These are phyloP conservation scores for Delia radicum DNA, from an alignment of 1,140 invertebrate species.

Conservation along the genomic window DNA sequence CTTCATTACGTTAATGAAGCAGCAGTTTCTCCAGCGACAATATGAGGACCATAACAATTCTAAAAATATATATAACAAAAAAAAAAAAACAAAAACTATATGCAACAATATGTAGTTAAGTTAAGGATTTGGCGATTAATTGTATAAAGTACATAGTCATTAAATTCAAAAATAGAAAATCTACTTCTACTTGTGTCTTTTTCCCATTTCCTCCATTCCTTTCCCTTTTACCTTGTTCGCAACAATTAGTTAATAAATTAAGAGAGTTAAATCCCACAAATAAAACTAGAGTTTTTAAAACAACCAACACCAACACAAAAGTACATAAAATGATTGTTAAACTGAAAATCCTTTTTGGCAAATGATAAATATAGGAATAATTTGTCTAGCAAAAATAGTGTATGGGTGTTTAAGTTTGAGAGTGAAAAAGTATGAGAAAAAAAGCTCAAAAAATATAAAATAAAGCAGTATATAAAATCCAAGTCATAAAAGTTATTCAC, in stretches of 20 bases:
- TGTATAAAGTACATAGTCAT: no score
- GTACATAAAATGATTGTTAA: background rate
- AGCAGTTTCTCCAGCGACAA: background rate
- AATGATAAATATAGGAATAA: conserved; percentile 2
- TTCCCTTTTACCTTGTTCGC: background rate
- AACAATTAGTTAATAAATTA: background rate
- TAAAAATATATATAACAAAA: background rate
- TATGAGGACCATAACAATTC: background rate
- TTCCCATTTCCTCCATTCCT: no score
- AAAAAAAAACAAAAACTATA: background rate
- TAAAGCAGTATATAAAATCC: background rate
- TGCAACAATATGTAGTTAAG: background rate
- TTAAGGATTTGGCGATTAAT: background rate
- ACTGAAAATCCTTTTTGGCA: background rate
- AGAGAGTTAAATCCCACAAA: background rate
- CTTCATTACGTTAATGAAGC: conserved; percentile 19
- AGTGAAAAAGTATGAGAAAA: background rate
- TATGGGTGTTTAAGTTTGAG: background rate
- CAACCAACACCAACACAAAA: background rate
- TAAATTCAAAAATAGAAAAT: no score
- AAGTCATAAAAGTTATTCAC: conserved; percentile 22
- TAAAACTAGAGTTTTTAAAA: background rate
- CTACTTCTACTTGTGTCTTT: no score
- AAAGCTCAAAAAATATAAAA: background rate
- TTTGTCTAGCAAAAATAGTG: background rate